Conservation (phyloP, 2,888 invertebrate genomes). For the Anorthoa munda region DNA sequence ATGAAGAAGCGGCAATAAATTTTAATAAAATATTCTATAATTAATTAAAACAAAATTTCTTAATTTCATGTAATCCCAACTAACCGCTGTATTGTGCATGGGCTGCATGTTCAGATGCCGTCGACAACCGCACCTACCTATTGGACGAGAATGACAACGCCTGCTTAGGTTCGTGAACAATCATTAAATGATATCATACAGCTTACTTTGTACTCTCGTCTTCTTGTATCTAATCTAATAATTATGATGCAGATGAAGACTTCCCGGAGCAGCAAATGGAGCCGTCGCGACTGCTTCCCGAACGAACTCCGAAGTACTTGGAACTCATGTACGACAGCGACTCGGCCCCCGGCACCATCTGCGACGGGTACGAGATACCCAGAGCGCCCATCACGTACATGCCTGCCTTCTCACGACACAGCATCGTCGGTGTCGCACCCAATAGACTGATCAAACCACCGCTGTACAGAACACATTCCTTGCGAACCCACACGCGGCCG, state of each 20-base stretch:
- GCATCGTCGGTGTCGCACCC: conserved; percentile 86
- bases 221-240: conserved; percentile 14
- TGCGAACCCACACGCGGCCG: conserved; percentile 79
- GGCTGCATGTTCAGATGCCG: conserved; percentile 91
- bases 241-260: conserved; percentile 81
- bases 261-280: conserved; percentile 85
- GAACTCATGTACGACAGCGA: conserved; percentile 92
- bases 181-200: conserved; percentile 31
- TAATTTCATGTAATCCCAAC: conserved; percentile 65
- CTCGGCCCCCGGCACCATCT: conserved; percentile 79
- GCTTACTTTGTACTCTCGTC: neutral
- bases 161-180: conserved; percentile 86
- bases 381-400: conserved; percentile 77
- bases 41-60: conserved; percentile 29
- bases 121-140: conserved; percentile 95
- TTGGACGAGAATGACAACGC: conserved; percentile 94
- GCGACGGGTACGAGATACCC: conserved; percentile 93
- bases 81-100: conserved; percentile 83
- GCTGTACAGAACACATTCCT: conserved; percentile 80
- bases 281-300: conserved; percentile 83
- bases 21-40: conserved; percentile 8
- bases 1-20: neutral
- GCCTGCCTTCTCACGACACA: conserved; percentile 81
- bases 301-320: conserved; percentile 91
- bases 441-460: conserved; percentile 82